phyloP scores from a whole-genome alignment of 2,113 vertebrate species.

The Caloenas nicobarica region DNA sequence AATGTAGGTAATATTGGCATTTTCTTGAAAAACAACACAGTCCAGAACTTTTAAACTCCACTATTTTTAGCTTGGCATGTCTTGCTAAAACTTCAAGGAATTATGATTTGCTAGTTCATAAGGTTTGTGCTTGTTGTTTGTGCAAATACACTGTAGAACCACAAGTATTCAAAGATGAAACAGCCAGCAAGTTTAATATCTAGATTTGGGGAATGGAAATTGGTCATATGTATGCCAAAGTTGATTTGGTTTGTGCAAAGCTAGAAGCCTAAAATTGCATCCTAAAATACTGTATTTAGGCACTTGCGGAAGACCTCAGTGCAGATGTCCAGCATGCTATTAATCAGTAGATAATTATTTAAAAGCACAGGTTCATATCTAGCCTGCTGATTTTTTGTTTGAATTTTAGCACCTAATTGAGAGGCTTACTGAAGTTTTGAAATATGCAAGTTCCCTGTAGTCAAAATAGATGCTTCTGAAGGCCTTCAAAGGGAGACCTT shows the following conservation, averaged over 20 bases:
- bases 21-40: not conserved
- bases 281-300: not conserved
- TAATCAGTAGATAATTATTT: not conserved
- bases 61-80: not conserved
- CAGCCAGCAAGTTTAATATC: not conserved
- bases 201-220: not conserved
- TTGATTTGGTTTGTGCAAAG: not conserved
- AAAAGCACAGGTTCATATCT: not conserved
- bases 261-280: not conserved
- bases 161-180: not conserved
- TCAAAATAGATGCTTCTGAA: not conserved
- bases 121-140: not conserved
- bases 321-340: not conserved
- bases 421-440: not conserved
- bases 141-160: not conserved
- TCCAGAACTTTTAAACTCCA: not conserved
- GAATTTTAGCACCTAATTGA: not conserved
- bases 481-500: not conserved
- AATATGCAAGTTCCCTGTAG: not conserved
- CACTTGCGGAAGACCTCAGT: not conserved
- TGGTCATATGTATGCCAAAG: not conserved
- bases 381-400: not conserved
- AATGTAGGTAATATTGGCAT: not conserved
- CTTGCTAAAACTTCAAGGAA: not conserved
- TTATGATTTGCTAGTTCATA: not conserved